A percentile compares a stretch with the other conserved stretches of the same genome.
Evolutionary conservation across 2,888 invertebrate genomes (phyloP).

Genomic region (Hanleya hanleyi): DNA sequence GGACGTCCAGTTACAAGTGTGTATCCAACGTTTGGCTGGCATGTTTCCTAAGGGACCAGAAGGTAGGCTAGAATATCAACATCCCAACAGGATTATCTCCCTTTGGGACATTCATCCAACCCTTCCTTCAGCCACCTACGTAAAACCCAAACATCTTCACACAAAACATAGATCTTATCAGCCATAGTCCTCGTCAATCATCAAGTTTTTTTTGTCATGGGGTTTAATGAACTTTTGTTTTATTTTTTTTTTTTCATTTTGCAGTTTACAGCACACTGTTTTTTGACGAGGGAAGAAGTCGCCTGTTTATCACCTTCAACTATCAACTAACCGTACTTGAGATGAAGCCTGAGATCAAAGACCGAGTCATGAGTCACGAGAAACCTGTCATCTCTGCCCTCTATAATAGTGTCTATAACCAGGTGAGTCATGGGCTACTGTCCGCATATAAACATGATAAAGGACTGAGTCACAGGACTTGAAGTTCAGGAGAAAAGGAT

Average conservation of each 20-base stretch:
- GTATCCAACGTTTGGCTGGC: conserved; percentile 72
- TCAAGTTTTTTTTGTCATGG: no score
- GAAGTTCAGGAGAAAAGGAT: no score
- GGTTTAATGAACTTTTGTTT: no score
- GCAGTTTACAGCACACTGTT: conserved; percentile 66
- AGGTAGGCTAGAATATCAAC: no score
- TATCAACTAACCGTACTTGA: conserved; percentile 71
- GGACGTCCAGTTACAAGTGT: conserved; percentile 74
- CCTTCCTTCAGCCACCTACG: no score
- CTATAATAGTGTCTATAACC: conserved; percentile 70
- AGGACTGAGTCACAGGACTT: no score
- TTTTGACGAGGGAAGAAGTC: conserved; percentile 68
- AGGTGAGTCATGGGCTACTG: conserved; percentile 56
- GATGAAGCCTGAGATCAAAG: conserved; percentile 70
- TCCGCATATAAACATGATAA: no score
- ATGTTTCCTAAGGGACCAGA: conserved; percentile 73
- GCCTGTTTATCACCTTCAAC: conserved; percentile 72
- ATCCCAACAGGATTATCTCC: no score
- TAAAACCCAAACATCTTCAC: no score
- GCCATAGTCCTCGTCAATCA: no score
- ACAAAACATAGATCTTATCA: no score
- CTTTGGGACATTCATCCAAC: no score
- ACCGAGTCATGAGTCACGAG: conserved; percentile 71
- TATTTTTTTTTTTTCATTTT: conserved; percentile 13
- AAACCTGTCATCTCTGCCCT: conserved; percentile 69